Conservation (phyloP, 2,888 invertebrate genomes). For the Acleris emargana region DNA sequence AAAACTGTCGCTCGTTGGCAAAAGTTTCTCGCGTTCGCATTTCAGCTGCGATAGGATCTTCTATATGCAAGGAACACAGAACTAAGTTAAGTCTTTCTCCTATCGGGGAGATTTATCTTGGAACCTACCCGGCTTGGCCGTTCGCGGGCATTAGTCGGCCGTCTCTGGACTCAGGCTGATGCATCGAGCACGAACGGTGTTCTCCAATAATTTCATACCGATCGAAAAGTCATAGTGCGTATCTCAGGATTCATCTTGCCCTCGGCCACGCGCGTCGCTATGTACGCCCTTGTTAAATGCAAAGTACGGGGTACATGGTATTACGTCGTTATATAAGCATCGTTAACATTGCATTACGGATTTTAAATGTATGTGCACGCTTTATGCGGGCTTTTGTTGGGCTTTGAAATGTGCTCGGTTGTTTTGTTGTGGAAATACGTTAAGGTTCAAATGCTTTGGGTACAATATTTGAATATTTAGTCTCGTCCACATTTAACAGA, state of each 20-base stretch:
- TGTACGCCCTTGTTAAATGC: conserved; percentile 78
- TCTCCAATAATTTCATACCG: conserved; percentile 81
- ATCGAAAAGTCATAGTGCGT: conserved; percentile 59
- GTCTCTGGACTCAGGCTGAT: conserved; percentile 63
- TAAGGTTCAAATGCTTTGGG: too few species aligned
- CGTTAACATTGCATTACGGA: conserved; percentile 76
- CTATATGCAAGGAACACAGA: conserved; percentile 57
- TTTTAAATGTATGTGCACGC: conserved; percentile 63
- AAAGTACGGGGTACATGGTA: conserved; percentile 52
- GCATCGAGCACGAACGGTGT: conserved; percentile 78
- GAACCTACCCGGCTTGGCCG: conserved; percentile 70
- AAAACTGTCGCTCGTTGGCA: conserved; percentile 42
- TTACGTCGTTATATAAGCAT: conserved; percentile 73
- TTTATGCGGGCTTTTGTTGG: conserved; percentile 29
- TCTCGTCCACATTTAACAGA: too few species aligned
- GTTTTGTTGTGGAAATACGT: neutral
- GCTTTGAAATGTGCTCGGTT: conserved; percentile 13
- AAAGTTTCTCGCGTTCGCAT: conserved; percentile 47
- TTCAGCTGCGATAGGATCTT: conserved; percentile 41
- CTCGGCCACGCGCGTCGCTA: conserved; percentile 68
- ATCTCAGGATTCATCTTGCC: conserved; percentile 72
- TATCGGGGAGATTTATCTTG: conserved; percentile 76
- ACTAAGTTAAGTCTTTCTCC: conserved; percentile 49
- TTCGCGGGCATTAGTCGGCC: conserved; percentile 65
- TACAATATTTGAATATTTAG: too few species aligned